These are phyloP conservation scores for Drosophila subpulchrella DNA, from an alignment of 1,140 invertebrate genomes.

Conservation along the genomic window DNA sequence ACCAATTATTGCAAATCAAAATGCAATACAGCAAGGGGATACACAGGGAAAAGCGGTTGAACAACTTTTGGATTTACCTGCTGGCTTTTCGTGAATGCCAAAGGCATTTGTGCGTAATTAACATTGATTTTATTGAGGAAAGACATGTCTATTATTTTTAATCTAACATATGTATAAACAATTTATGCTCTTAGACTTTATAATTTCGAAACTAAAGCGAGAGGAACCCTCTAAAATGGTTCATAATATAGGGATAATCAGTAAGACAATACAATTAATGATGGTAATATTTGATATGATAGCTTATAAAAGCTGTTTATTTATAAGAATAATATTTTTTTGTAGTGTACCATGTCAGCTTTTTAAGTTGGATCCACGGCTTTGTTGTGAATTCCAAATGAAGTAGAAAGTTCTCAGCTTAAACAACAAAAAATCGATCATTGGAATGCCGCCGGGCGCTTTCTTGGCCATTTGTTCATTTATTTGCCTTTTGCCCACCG, in stretches of 20 bases:
- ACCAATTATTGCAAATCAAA: slow-evolving; percentile 63
- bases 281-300: too few relatives aligned
- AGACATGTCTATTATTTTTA: too few relatives aligned
- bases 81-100: background rate
- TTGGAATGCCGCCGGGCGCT: slow-evolving; percentile 57
- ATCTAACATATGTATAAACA: too few relatives aligned
- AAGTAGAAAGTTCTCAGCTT: slow-evolving; percentile 71
- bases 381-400: slow-evolving; percentile 67
- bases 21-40: slow-evolving; percentile 41
- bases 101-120: background rate
- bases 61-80: background rate
- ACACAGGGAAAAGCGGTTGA: background rate
- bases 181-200: too few relatives aligned
- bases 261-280: too few relatives aligned
- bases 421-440: slow-evolving; percentile 30
- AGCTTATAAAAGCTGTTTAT: too few relatives aligned
- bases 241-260: too few relatives aligned
- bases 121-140: too few relatives aligned
- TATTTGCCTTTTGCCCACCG: slow-evolving; percentile 1
- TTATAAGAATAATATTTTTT: background rate
- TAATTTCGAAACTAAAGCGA: too few relatives aligned
- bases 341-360: slow-evolving; percentile 10
- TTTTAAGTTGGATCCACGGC: background rate
- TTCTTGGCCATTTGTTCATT: slow-evolving; percentile 49
- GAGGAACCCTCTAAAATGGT: too few relatives aligned